A percentile compares a stretch with the other conserved stretches of the same genome.
Conservation (phyloP, 2,113 vertebrate genomes). For the Clarias magur region DNA sequence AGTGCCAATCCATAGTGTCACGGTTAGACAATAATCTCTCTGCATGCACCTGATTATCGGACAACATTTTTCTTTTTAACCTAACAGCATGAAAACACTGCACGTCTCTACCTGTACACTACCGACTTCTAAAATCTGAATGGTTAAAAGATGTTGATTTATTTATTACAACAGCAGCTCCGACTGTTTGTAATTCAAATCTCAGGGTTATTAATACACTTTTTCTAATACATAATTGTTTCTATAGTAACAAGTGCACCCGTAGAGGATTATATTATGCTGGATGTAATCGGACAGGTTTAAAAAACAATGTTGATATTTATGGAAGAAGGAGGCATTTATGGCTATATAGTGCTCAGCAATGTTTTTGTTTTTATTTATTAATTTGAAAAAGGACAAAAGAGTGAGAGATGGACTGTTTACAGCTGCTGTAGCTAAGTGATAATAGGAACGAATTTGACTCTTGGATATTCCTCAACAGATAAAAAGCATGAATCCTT, state of each 20-base stretch:
- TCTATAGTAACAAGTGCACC: background rate
- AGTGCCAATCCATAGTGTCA: background rate
- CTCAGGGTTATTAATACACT: background rate
- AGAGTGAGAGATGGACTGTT: background rate
- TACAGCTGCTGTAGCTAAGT: background rate
- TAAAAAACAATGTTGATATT: background rate
- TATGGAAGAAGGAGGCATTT: background rate
- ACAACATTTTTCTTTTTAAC: background rate
- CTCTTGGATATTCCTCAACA: background rate
- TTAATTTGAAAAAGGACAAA: background rate
- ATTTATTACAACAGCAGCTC: background rate
- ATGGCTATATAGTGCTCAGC: background rate
- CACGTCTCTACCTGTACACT: background rate
- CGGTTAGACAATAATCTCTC: background rate
- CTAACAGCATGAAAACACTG: background rate
- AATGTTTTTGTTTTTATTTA: background rate
- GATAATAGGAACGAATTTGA: background rate
- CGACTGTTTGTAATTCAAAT: background rate
- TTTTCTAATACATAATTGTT: background rate
- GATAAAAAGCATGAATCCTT: background rate
- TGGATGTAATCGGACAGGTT: background rate
- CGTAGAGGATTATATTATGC: background rate
- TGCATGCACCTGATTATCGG: background rate
- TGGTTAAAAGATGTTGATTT: background rate
- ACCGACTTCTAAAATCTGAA: background rate